A percentile compares a stretch with the other conserved stretches of the same genome.
phyloP scores from a whole-genome alignment of 2,797 vertebrate genomes.

The Etheostoma perlongum region DNA sequence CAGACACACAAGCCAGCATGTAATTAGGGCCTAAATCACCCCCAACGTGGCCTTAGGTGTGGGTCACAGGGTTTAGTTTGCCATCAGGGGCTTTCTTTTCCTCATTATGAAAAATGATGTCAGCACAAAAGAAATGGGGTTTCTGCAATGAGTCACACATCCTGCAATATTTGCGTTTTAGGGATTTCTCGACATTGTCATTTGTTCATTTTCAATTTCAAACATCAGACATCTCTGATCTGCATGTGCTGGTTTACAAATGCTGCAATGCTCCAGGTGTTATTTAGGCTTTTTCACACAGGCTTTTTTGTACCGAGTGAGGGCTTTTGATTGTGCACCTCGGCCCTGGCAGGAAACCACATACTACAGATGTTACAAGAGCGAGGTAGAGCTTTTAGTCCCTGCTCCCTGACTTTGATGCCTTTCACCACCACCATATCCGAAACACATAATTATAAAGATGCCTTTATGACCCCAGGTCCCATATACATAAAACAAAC shows the following conservation, averaged over 20 bases:
- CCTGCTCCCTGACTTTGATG: background rate
- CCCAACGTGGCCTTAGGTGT: conserved; percentile 41
- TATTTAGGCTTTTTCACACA: background rate
- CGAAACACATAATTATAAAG: background rate
- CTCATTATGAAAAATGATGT: conserved; percentile 60
- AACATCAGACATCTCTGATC: background rate
- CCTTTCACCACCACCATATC: background rate
- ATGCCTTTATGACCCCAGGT: background rate
- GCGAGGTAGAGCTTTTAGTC: background rate
- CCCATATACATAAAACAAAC: background rate
- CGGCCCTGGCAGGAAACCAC: conserved; percentile 54
- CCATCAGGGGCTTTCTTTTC: conserved; percentile 55
- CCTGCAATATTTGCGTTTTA: conserved; percentile 45
- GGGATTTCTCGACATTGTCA: background rate
- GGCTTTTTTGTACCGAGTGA: conserved; percentile 31
- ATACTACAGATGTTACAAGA: conserved; percentile 8
- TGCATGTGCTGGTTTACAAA: fast-evolving
- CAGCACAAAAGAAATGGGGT: conserved; percentile 17
- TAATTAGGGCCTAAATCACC: conserved; percentile 46
- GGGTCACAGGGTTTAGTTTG: conserved; percentile 26
- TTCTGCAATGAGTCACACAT: conserved; percentile 48
- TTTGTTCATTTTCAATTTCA: conserved; percentile 11
- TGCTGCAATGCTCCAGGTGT: fast-evolving
- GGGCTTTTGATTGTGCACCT: conserved; percentile 55
- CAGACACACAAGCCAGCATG: conserved; percentile 49